Percentiles rank a stretch among this genome's conserved stretches.
phyloP scores from a whole-genome alignment of 2,113 vertebrate genomes.

The Fregata magnificens region DNA sequence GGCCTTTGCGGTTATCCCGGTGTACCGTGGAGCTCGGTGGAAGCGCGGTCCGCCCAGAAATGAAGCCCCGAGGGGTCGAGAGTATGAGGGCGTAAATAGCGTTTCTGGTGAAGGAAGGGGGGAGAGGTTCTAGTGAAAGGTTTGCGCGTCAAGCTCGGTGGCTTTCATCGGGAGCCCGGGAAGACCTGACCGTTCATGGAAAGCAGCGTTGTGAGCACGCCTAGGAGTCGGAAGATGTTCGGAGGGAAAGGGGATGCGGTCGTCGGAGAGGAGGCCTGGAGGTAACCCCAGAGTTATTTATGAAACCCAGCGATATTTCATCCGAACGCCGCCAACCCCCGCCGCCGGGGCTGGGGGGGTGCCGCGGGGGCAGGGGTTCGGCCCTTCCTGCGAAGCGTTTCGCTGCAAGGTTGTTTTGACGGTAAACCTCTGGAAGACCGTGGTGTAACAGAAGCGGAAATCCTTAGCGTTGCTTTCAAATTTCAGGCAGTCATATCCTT shows the following conservation, averaged over 20 bases:
- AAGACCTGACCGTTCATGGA: conserved; percentile 20
- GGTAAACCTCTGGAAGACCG: background rate
- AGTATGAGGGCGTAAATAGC: background rate
- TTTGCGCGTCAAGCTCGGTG: background rate
- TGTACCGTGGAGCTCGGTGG: background rate
- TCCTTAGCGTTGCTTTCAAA: background rate
- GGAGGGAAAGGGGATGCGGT: background rate
- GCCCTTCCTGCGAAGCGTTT: background rate
- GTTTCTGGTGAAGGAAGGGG: background rate
- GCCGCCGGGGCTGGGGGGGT: background rate
- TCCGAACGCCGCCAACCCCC: too few relatives aligned
- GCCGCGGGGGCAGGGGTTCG: background rate
- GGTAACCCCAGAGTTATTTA: background rate
- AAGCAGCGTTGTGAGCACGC: conserved; percentile 9
- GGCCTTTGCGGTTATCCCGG: background rate
- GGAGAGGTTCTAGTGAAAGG: background rate
- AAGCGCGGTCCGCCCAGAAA: background rate
- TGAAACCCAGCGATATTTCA: background rate
- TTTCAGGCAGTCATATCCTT: background rate
- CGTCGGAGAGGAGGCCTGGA: background rate
- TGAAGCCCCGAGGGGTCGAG: background rate
- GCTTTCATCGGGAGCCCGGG: background rate
- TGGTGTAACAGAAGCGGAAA: background rate
- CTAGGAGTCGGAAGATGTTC: background rate
- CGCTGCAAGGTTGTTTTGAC: background rate